phyloP scores from a whole-genome alignment of 2,113 vertebrate genomes.

The Clarias magur region DNA sequence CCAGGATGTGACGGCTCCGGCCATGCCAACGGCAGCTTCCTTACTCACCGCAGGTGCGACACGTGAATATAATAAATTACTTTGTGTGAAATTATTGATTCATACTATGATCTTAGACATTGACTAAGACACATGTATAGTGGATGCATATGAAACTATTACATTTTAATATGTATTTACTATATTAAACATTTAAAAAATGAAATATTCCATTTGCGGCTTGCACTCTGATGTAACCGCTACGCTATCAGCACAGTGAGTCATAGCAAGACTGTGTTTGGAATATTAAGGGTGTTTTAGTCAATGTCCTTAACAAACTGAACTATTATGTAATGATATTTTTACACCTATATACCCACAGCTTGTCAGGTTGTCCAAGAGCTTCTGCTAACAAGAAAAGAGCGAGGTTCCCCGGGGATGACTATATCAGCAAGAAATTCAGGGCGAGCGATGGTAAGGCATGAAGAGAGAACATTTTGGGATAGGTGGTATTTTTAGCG shows the following conservation, averaged over 20 bases:
- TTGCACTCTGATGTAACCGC: not conserved
- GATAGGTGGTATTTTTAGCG: not conserved
- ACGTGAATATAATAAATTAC: not conserved
- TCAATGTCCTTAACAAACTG: not conserved
- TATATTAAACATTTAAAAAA: too few species aligned
- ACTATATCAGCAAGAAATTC: conserved; percentile 94
- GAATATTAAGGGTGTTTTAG: not conserved
- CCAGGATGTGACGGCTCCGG: conserved; percentile 94
- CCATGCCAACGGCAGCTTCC: conserved; percentile 95
- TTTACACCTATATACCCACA: conserved; percentile 60
- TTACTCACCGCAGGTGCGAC: conserved; percentile 94
- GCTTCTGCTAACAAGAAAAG: conserved; percentile 94
- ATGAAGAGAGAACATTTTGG: not conserved
- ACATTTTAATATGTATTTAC: too few species aligned
- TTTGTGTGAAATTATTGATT: not conserved
- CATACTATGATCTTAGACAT: not conserved
- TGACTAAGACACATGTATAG: not conserved
- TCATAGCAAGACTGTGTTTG: not conserved
- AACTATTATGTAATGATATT: not conserved
- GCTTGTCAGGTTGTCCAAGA: conserved; percentile 96
- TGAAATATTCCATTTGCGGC: not conserved
- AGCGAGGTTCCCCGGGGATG: conserved; percentile 92
- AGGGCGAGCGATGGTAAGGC: conserved; percentile 94
- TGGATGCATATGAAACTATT: too few species aligned
- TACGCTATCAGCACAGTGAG: not conserved